Evolutionary conservation across 2,888 invertebrate genomes (phyloP).

Genomic region (Meloe dianella): DNA sequence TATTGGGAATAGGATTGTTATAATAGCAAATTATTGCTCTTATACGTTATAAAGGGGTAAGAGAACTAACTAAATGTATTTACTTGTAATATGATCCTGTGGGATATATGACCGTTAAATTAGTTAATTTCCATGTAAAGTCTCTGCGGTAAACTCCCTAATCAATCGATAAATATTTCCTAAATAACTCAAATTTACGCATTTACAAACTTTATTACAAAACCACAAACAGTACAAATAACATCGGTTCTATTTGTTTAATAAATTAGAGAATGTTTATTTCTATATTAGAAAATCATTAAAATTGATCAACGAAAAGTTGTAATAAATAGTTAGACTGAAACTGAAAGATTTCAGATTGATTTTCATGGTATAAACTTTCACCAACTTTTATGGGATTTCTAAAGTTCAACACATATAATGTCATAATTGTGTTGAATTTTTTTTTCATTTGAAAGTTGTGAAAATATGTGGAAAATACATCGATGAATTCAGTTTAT

Average conservation of each 20-base stretch:
- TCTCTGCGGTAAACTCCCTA: constrained; percentile 1
- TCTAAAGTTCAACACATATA: background rate
- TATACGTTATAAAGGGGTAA: background rate
- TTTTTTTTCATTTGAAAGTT: too few species aligned
- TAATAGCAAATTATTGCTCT: background rate
- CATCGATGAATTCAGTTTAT: background rate
- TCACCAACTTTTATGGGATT: background rate
- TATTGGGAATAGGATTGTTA: background rate
- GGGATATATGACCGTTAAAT: constrained; percentile 11
- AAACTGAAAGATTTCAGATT: background rate
- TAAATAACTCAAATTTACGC: background rate
- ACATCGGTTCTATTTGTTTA: background rate
- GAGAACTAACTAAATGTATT: constrained; percentile 3
- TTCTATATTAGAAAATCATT: too few species aligned
- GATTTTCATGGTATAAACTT: background rate
- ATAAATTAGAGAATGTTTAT: too few species aligned
- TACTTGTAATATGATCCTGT: constrained; percentile 4
- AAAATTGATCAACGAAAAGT: background rate
- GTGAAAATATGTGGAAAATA: background rate
- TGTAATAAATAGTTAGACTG: background rate
- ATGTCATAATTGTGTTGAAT: background rate
- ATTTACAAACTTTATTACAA: background rate
- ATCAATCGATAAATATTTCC: constrained; percentile 6
- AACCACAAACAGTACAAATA: background rate
- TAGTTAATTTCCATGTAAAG: constrained; percentile 6